phyloP scores from a whole-genome alignment of 2,113 vertebrate genomes.

The Chloropsis cyanopogon region DNA sequence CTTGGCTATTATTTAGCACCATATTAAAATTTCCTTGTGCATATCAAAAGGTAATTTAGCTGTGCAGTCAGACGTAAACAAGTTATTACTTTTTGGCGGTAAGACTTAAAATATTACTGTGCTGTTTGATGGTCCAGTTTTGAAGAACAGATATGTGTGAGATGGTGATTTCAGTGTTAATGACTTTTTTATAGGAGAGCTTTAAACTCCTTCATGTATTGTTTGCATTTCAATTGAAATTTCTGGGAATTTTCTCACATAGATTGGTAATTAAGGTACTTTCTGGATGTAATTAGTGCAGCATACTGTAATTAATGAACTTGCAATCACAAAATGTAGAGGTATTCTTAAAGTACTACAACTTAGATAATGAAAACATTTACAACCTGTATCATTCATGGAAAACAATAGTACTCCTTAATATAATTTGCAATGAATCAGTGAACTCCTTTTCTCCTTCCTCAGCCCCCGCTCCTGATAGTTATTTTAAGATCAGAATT shows the following conservation, averaged over 20 bases:
- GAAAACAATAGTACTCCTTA: constrained; percentile 32
- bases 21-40: constrained; percentile 24
- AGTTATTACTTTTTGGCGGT: constrained; percentile 2
- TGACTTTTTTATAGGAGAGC: not conserved
- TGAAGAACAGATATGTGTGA: not conserved
- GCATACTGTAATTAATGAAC: constrained; percentile 7
- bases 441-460: not conserved
- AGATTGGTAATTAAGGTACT: not conserved
- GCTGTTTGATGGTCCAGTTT: not conserved
- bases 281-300: not conserved
- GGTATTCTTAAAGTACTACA: not conserved
- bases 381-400: constrained; percentile 30
- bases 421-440: constrained; percentile 30
- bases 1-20: constrained; percentile 50
- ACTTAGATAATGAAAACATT: constrained; percentile 3
- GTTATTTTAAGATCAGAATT: constrained; percentile 46
- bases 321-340: not conserved
- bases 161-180: constrained; percentile 12
- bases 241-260: not conserved
- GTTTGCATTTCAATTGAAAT: constrained; percentile 1
- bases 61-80: constrained; percentile 51
- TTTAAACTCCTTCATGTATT: constrained; percentile 6
- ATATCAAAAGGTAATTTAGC: constrained; percentile 47
- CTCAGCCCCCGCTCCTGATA: not conserved
- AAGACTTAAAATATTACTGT: not conserved